phyloP scores from a whole-genome alignment of 2,888 invertebrate species.

The Elaeidobius kamerunicus region DNA sequence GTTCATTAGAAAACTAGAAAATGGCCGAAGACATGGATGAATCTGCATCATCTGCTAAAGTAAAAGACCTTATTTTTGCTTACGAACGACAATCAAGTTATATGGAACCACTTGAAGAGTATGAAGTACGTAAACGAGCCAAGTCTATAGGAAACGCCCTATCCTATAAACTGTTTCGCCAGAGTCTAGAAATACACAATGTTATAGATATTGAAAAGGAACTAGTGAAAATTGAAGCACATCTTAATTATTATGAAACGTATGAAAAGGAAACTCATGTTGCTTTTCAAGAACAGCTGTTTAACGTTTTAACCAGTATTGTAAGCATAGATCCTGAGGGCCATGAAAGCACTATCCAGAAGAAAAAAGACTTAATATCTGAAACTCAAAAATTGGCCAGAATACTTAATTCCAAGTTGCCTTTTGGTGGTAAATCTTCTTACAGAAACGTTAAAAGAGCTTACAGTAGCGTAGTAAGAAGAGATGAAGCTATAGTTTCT shows the following conservation, averaged over 20 bases:
- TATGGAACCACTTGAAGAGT: slow-evolving; percentile 5
- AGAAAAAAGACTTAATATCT: slow-evolving; percentile 30
- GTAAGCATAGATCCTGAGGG: slow-evolving; percentile 32
- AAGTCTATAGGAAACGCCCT: slow-evolving; percentile 28
- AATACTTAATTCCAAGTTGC: slow-evolving; percentile 34
- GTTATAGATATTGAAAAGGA: slow-evolving; percentile 33
- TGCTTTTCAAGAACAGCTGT: slow-evolving; percentile 35
- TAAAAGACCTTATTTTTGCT: slow-evolving; percentile 26
- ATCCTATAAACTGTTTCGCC: slow-evolving; percentile 25
- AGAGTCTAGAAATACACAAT: slow-evolving; percentile 23
- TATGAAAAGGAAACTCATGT: slow-evolving; percentile 38
- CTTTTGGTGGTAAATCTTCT: slow-evolving; percentile 19
- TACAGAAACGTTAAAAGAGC: slow-evolving; percentile 5
- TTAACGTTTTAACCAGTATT: slow-evolving; percentile 34
- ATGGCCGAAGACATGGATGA: slow-evolving; percentile 4
- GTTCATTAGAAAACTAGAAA: background rate
- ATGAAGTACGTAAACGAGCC: slow-evolving; percentile 15
- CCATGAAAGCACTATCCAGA: slow-evolving; percentile 25
- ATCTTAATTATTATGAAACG: slow-evolving; percentile 32
- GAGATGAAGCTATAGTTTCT: slow-evolving; percentile 21
- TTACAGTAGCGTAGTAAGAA: slow-evolving; percentile 10
- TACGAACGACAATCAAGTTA: slow-evolving; percentile 19
- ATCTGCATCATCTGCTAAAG: slow-evolving; percentile 14
- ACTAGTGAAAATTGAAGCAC: slow-evolving; percentile 28
- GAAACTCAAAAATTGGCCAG: slow-evolving; percentile 33